These are phyloP conservation scores for Plagiodera versicolora DNA, from an alignment of 2,888 invertebrate species.

Conservation along the genomic window DNA sequence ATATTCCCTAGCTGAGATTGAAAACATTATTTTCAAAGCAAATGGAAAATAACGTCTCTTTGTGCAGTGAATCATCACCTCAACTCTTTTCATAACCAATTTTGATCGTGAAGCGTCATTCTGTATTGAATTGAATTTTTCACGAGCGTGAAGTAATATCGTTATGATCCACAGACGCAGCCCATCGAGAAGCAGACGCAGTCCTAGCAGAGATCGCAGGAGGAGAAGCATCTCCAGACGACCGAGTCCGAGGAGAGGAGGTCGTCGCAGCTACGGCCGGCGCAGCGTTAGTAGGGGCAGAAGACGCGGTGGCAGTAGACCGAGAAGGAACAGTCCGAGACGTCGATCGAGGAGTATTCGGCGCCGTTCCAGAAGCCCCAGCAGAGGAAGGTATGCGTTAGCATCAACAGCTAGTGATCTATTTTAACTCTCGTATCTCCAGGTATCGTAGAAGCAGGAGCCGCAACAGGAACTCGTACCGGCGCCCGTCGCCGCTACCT, in stretches of 20 bases:
- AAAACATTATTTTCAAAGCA: no score
- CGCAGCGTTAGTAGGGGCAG: conserved; percentile 45
- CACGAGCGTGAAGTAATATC: no score
- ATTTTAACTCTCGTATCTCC: no score
- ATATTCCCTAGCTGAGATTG: no score
- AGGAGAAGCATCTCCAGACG: conserved; percentile 43
- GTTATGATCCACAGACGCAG: conserved; percentile 50
- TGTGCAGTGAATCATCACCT: no score
- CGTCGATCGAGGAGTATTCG: conserved; percentile 46
- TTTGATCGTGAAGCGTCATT: no score
- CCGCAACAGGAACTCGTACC: conserved; percentile 46
- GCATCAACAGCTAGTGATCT: no score
- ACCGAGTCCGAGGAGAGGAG: conserved; percentile 44
- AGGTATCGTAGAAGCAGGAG: conserved; percentile 49
- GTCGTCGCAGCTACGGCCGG: conserved; percentile 48
- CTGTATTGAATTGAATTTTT: no score
- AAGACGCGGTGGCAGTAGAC: conserved; percentile 53
- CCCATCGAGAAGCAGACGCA: conserved; percentile 48
- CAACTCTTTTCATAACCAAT: no score
- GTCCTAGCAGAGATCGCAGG: conserved; percentile 47
- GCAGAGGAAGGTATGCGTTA: conserved; percentile 48
- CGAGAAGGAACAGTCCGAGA: background rate
- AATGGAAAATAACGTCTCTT: no score
- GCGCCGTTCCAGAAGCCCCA: conserved; percentile 41
- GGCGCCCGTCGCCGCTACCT: conserved; percentile 45